Base-by-base conservation (phyloP, 1,140 invertebrate genomes). In the Drosophila orena region DNA sequence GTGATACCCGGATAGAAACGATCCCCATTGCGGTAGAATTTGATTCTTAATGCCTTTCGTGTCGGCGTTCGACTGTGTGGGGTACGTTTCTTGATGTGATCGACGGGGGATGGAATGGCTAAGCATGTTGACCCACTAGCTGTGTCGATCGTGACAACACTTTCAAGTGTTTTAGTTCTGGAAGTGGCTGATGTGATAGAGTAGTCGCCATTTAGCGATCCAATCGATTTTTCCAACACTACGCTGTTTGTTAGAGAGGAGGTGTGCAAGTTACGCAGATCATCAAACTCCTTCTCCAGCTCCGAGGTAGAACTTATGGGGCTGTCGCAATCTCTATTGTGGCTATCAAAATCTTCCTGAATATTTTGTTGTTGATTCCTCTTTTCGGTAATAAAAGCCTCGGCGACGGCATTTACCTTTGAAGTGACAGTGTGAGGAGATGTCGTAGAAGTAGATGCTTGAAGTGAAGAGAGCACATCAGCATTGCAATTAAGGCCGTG, bases 21-120 rank as follows among this genome's bases (percentile, higher is more conserved):
- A 93, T 99, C 98, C 50, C 98, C 98, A 93, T 99, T 99, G 72
- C 98, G 94, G 93, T 97, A 98, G 93, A 99, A 99, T 64, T 97
- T 94, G 43, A 99, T 95, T 92, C 98, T 94, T 93, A 97, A 97
- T 22, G 97, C 97, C 93, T 97, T 97, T 57, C 96, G 95, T 43
- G 96, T 95, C 54, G 95, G 94, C 52, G 95, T 94, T 68, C 94
- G 90, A 68, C 91, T 92, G 56, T 81, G 92, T 8, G 92, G 90
- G 27, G 92, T 90, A n/a, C 92, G 90, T 54, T 92, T 92, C 57
- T 92, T 92, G 1, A 88, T 43, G 6, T 78, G 75, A 11, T 56
- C 64, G 14, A 54, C 49, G 35, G 50, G 46, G 14, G 55, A 43
- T 20, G 44, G 50, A 4, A 56, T 55, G n/a, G 22, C 50, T 7